These are phyloP conservation scores for Druceiella hillmani DNA, from an alignment of 2,888 invertebrate species.

Conservation along the genomic window DNA sequence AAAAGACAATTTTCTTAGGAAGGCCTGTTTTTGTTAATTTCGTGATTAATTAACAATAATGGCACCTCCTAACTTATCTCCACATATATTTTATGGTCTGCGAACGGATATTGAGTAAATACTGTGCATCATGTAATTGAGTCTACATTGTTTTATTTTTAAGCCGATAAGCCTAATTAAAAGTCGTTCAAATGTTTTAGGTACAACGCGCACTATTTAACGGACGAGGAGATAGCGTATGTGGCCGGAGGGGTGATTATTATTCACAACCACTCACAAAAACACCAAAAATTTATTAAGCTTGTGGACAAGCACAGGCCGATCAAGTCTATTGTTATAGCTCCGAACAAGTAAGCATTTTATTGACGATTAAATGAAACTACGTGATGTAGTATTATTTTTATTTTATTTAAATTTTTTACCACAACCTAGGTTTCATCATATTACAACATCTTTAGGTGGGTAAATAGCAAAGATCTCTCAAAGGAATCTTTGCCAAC, in stretches of 20 bases:
- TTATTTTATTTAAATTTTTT: too few relatives aligned
- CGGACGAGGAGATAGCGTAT: conserved; percentile 72
- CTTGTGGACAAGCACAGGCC: conserved; percentile 60
- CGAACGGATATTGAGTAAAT: conserved; percentile 54
- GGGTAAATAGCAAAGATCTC: too few relatives aligned
- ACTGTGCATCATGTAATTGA: conserved; percentile 3
- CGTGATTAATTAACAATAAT: conserved; percentile 29
- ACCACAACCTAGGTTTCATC: too few relatives aligned
- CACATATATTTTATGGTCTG: conserved; percentile 59
- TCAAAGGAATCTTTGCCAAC: too few relatives aligned
- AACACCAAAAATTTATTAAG: conserved; percentile 68
- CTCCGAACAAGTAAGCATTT: conserved; percentile 60
- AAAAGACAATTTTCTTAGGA: conserved; percentile 28
- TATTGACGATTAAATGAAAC: too few relatives aligned
- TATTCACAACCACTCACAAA: conserved; percentile 66
- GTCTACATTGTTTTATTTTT: conserved; percentile 12
- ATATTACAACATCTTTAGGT: too few relatives aligned
- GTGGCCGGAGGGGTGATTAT: conserved; percentile 73
- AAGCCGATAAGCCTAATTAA: neutral
- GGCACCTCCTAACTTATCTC: conserved; percentile 49
- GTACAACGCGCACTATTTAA: conserved; percentile 67
- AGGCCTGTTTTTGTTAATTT: conserved; percentile 28
- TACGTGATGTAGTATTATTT: too few relatives aligned
- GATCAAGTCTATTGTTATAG: conserved; percentile 56
- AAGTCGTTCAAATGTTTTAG: conserved; percentile 31